These are phyloP conservation scores for Brachypodius melanocephalos DNA, from an alignment of 2,113 vertebrate species.

Conservation along the genomic window DNA sequence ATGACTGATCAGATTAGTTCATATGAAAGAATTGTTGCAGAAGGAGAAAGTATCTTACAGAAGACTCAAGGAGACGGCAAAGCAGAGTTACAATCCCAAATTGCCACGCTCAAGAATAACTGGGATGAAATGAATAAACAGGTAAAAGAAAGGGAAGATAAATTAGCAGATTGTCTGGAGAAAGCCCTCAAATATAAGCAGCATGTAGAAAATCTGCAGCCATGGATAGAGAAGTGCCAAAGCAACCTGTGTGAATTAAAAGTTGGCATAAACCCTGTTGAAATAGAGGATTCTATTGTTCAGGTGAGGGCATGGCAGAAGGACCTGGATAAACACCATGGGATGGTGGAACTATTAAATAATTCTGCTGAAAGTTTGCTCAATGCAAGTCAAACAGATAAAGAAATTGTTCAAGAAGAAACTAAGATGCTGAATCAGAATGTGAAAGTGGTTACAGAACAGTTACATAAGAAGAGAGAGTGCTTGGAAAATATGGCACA, in stretches of 20 bases:
- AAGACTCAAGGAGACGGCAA: conserved; percentile 89
- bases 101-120: conserved; percentile 78
- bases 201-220: conserved; percentile 79
- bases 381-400: conserved; percentile 81
- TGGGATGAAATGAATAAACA: conserved; percentile 89
- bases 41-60: conserved; percentile 88
- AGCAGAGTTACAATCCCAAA: conserved; percentile 83
- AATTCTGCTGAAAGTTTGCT: conserved; percentile 83
- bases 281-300: conserved; percentile 79
- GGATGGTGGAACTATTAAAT: conserved; percentile 84
- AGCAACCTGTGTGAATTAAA: conserved; percentile 72
- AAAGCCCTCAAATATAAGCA: conserved; percentile 86
- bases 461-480: conserved; percentile 83
- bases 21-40: conserved; percentile 81
- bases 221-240: conserved; percentile 87
- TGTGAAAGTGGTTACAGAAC: conserved; percentile 80
- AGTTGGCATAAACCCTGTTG: conserved; percentile 75
- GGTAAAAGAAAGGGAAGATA: conserved; percentile 77
- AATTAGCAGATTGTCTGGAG: conserved; percentile 80
- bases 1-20: conserved; percentile 74
- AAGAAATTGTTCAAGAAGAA: conserved; percentile 80
- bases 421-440: conserved; percentile 75
- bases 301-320: conserved; percentile 87
- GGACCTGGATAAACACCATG: conserved; percentile 89
- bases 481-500: conserved; percentile 84